Evolutionary conservation across 64 coral and sea anemone species (phyloP).

Genomic region (Montipora capricornis): DNA sequence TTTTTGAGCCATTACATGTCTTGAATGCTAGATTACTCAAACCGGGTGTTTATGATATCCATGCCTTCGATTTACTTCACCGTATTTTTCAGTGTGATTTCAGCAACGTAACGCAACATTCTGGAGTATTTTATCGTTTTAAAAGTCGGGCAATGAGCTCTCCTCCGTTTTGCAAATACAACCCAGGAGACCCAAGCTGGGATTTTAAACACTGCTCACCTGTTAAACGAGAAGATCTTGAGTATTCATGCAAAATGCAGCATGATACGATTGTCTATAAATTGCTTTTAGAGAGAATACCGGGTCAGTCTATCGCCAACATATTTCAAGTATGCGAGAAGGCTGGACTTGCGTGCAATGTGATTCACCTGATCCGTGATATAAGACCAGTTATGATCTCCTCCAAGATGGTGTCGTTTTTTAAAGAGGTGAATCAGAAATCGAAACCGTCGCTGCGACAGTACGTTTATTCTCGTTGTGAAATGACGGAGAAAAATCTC

Average conservation of each 20-base stretch:
- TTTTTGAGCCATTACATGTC: slow-evolving; percentile 54
- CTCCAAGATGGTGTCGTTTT: slow-evolving; percentile 10
- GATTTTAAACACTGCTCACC: not conserved
- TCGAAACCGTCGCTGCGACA: not conserved
- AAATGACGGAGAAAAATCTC: slow-evolving; percentile 44
- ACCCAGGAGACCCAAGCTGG: not conserved
- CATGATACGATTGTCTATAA: slow-evolving; percentile 19
- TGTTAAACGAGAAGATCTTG: slow-evolving; percentile 2
- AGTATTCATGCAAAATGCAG: slow-evolving; percentile 7
- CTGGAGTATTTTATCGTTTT: slow-evolving; percentile 8
- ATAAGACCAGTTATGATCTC: slow-evolving; percentile 36
- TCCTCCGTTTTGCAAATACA: slow-evolving; percentile 39
- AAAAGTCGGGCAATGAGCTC: slow-evolving; percentile 28
- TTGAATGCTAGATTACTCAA: not conserved
- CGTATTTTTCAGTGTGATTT: slow-evolving; percentile 36
- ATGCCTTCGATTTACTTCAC: not conserved
- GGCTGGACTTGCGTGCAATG: slow-evolving; percentile 27
- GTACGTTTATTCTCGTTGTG: slow-evolving; percentile 30
- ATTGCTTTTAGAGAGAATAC: slow-evolving; percentile 27
- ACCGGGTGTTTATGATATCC: not conserved
- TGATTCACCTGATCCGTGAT: slow-evolving; percentile 28
- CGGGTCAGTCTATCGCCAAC: slow-evolving; percentile 1
- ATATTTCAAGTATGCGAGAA: slow-evolving; percentile 20
- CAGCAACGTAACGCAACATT: not conserved
- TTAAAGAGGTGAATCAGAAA: slow-evolving; percentile 1